A percentile compares a stretch with the other conserved stretches of the same genome.
Evolutionary conservation across 2,113 vertebrate species (phyloP).

Genomic region (Gymnogyps californianus): DNA sequence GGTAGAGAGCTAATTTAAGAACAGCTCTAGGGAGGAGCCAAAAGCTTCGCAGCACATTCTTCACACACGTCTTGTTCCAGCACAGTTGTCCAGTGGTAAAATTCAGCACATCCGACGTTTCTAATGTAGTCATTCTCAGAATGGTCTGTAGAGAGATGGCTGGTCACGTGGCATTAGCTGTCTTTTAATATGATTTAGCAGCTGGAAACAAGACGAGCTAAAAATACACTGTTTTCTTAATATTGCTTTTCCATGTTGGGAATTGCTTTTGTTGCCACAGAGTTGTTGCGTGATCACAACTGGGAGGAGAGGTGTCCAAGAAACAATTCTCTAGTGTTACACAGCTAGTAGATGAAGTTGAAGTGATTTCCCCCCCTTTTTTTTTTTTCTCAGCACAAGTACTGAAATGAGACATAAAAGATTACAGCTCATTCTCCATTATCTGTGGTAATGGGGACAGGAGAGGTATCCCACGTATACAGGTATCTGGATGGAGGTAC

Average conservation of each 20-base stretch:
- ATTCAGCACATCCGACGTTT: constrained; percentile 41
- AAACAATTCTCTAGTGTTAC: constrained; percentile 27
- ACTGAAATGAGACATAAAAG: not conserved
- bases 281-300: not conserved
- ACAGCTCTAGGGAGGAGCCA: constrained; percentile 42
- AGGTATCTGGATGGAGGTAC: not conserved
- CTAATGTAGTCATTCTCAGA: constrained; percentile 37
- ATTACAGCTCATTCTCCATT: not conserved
- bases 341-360: not conserved
- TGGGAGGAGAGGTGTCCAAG: constrained; percentile 51
- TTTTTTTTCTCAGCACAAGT: not conserved
- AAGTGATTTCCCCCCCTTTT: not conserved
- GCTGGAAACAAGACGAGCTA: constrained; percentile 53
- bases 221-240: constrained; percentile 59
- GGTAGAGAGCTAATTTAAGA: constrained; percentile 49
- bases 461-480: not conserved
- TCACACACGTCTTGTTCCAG: constrained; percentile 23
- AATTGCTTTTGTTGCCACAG: constrained; percentile 52
- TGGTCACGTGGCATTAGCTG: constrained; percentile 31
- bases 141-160: not conserved
- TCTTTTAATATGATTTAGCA: constrained; percentile 60
- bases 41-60: constrained; percentile 33
- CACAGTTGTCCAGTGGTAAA: constrained; percentile 45
- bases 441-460: not conserved
- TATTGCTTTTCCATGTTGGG: constrained; percentile 63